Base-by-base conservation (phyloP, 1,140 invertebrate species). In the Teleopsis dalmanni region DNA sequence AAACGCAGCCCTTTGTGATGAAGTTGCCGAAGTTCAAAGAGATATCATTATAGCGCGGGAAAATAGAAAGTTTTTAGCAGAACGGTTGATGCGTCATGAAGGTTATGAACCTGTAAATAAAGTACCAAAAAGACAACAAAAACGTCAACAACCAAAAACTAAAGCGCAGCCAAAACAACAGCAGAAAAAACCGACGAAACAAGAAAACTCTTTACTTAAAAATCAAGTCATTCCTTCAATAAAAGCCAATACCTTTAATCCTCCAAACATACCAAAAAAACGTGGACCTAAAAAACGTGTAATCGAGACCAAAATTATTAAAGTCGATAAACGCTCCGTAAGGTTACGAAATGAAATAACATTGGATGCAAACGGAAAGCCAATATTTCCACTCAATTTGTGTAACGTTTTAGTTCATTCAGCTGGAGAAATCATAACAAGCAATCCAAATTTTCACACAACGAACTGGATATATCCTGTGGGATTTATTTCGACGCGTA, bases 1-100 rank as follows among this genome's bases (percentile, higher is more conserved):
- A 75, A 89, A 89, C 77, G 81, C 84, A 34, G 81, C 84, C 3
- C 57, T 88, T 4, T 86, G 85, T 61, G 87, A 89, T 75, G 84
- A 88, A 75, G 81, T 88, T 25, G 77, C 83, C 4, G 72, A 80
- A 57, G 75, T 84, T 34, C 85, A 90, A 70, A 80, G 83, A 42
- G 84, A 84, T 70, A 75, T 87, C 27, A 69, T 81, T 33, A 66
- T 80, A 18, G 78, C 80, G 1, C 83, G 84, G 58, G 83, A 87
- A 59, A 85, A 89, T 58, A 74, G 85, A 38, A 73, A 83, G 56
- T 85, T 79, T 71, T 62, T 85, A 35, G 66, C 82, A n/a, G 76
- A 77, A 59, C 81, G 81, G 59, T 60, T 84, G 8, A 79, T 78
- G 57, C 77, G 79, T 54, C 73, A 79, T 58, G 81, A 83, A 45